Evolutionary conservation across 2,797 vertebrate species (phyloP).

Genomic region (Alectoris magna): DNA sequence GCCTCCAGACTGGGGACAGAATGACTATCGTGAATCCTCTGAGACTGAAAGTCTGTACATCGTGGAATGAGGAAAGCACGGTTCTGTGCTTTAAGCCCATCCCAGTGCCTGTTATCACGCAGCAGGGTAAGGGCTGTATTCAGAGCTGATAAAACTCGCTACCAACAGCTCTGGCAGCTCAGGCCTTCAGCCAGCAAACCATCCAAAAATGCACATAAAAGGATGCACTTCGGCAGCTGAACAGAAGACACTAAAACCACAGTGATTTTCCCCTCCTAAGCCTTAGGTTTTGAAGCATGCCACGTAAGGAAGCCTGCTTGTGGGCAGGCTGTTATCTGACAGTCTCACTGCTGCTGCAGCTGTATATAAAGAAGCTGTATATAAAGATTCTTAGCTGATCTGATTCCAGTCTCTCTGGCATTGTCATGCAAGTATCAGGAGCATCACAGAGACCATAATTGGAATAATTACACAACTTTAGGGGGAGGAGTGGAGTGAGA

Average conservation of each 20-base stretch:
- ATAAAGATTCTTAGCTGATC: not conserved
- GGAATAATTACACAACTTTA: constrained; percentile 21
- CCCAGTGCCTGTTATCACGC: not conserved
- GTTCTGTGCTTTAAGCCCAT: not conserved
- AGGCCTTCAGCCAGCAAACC: not conserved
- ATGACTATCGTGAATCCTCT: not conserved
- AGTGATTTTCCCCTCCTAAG: not conserved
- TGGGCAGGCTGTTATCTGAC: not conserved
- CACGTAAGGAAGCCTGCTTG: not conserved
- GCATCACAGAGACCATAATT: constrained; percentile 9
- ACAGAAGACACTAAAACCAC: not conserved
- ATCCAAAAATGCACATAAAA: not conserved
- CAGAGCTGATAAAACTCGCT: not conserved
- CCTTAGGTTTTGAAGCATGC: not conserved
- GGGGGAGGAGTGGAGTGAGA: not conserved
- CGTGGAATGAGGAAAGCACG: not conserved
- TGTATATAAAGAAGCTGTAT: not conserved
- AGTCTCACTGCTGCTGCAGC: not conserved
- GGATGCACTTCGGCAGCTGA: not conserved
- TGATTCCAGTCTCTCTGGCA: constrained; percentile 35
- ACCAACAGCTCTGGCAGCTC: not conserved
- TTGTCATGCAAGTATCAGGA: not conserved
- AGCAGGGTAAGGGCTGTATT: not conserved
- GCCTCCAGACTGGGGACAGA: not conserved
- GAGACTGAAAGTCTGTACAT: not conserved